Conservation (phyloP, 1,140 invertebrate genomes). For the Bathynomus jamesi region DNA sequence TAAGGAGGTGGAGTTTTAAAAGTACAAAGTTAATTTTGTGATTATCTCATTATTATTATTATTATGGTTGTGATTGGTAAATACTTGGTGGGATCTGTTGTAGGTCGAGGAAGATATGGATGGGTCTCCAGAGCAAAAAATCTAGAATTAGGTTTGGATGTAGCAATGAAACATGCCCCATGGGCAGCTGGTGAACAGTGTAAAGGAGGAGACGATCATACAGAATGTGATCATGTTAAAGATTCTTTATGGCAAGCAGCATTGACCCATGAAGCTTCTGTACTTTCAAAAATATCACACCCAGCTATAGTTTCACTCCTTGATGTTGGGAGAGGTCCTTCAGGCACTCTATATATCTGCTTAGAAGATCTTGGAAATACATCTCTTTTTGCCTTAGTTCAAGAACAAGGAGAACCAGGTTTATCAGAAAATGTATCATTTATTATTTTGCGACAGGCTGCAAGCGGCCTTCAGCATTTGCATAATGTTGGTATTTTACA, state of each 20-base stretch:
- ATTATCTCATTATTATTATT: not conserved
- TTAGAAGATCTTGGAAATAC: constrained; percentile 13
- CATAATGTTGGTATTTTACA: constrained; percentile 9
- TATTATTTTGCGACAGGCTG: constrained; percentile 2
- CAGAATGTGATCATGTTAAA: not conserved
- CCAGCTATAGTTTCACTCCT: constrained; percentile 10
- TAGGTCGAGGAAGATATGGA: not conserved
- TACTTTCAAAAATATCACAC: constrained; percentile 11
- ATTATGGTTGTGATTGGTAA: not conserved
- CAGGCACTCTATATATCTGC: constrained; percentile 1
- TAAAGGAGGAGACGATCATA: not conserved
- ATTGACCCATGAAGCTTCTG: constrained; percentile 9
- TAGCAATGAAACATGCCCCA: not conserved
- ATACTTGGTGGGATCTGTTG: not conserved
- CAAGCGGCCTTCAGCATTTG: constrained; percentile 7
- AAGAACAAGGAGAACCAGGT: not conserved
- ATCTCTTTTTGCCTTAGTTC: constrained; percentile 2
- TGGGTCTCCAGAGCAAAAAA: not conserved
- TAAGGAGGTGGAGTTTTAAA: not conserved
- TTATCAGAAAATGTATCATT: constrained; percentile 4
- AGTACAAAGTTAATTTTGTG: not conserved
- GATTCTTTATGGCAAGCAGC: not conserved
- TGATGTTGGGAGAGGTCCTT: not conserved
- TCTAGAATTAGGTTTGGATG: not conserved
- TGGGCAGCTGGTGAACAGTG: not conserved